Percentiles rank a stretch among this genome's conserved stretches.
Conservation (phyloP, 1,140 invertebrate genomes). For the Leptestheria dahalacensis region DNA sequence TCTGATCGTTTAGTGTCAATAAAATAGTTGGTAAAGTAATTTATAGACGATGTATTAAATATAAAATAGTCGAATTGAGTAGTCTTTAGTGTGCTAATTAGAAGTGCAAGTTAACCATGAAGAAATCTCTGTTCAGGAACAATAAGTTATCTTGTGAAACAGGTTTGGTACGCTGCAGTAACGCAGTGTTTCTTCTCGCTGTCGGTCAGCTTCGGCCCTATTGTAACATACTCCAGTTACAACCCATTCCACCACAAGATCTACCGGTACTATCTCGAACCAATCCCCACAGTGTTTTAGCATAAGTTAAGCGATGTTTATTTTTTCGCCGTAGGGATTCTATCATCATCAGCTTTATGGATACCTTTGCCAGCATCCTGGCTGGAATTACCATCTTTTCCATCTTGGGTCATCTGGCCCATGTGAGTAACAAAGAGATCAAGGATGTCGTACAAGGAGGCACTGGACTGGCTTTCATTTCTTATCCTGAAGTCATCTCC, state of each 20-base stretch:
- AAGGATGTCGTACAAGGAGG: slow-evolving; percentile 25
- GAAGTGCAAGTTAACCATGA: no score
- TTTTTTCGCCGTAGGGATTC: slow-evolving; percentile 29
- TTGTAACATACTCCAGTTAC: slow-evolving; percentile 36
- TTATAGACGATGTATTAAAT: no score
- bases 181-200: slow-evolving; percentile 39
- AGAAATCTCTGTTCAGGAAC: no score
- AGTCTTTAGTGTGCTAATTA: no score
- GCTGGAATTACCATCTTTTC: slow-evolving; percentile 37
- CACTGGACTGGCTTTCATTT: slow-evolving; percentile 32
- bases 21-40: no score
- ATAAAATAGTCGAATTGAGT: no score
- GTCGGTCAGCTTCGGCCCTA: slow-evolving; percentile 33
- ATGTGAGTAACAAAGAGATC: slow-evolving; percentile 21
- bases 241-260: slow-evolving; percentile 35
- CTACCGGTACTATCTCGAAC: slow-evolving; percentile 27
- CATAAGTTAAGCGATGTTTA: background rate
- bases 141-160: no score
- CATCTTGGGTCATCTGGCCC: slow-evolving; percentile 32
- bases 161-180: slow-evolving; percentile 32
- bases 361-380: slow-evolving; percentile 35
- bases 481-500: slow-evolving; percentile 36
- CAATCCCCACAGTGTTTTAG: background rate
- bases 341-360: slow-evolving; percentile 33
- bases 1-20: no score